phyloP scores from a whole-genome alignment of 2,888 invertebrate species.

The Drosophila rubida region DNA sequence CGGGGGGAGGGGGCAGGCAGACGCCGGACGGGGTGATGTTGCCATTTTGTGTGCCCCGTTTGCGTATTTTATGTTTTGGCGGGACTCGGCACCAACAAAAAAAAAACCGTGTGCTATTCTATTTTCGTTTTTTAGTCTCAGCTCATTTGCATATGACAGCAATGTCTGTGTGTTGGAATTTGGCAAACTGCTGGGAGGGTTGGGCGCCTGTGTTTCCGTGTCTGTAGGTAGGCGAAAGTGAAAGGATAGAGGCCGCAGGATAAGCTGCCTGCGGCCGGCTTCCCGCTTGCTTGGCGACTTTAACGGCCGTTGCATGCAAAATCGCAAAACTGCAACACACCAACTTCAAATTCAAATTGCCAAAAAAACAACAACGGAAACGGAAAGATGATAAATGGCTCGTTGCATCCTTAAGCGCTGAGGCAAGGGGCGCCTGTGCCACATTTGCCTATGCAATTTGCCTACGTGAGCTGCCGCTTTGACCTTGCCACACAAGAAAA shows the following conservation, averaged over 20 bases:
- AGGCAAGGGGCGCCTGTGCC: not conserved
- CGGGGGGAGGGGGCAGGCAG: slow-evolving; percentile 31
- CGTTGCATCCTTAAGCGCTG: slow-evolving; percentile 42
- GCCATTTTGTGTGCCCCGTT: slow-evolving; percentile 66
- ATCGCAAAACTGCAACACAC: slow-evolving; percentile 59
- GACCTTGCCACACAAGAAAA: slow-evolving; percentile 57
- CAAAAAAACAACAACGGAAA: slow-evolving; percentile 26
- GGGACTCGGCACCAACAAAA: slow-evolving; percentile 57
- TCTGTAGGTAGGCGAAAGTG: slow-evolving; percentile 73
- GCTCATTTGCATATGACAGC: slow-evolving; percentile 76
- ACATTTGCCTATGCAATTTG: slow-evolving; percentile 74
- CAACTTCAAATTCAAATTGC: slow-evolving; percentile 48
- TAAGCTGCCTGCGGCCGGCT: slow-evolving; percentile 46
- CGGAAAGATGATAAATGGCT: slow-evolving; percentile 75
- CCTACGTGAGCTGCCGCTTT: slow-evolving; percentile 48
- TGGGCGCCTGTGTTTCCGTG: slow-evolving; percentile 24
- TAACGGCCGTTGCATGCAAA: slow-evolving; percentile 68
- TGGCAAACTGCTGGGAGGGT: slow-evolving; percentile 61
- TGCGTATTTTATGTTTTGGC: slow-evolving; percentile 68
- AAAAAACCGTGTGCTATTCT: slow-evolving; percentile 12
- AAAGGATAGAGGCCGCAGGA: slow-evolving; percentile 73
- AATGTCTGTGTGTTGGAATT: slow-evolving; percentile 61
- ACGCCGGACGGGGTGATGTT: slow-evolving; percentile 38
- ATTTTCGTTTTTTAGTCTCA: slow-evolving; percentile 48
- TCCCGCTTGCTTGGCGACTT: slow-evolving; percentile 53